Conservation (phyloP, 2,113 vertebrate genomes). For the Sinocyclocheilus anshuiensis region DNA sequence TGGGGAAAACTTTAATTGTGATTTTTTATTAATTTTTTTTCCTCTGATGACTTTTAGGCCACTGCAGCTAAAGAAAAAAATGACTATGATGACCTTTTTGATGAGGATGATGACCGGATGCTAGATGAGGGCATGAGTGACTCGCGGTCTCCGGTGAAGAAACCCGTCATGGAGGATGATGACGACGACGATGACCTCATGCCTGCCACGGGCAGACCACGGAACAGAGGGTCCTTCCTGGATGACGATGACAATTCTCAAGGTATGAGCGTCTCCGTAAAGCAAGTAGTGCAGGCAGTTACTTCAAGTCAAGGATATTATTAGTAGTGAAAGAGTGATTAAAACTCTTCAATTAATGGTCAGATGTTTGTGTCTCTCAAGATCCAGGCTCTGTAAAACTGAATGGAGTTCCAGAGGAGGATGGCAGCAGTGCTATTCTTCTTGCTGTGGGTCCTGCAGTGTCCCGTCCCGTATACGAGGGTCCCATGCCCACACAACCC, state of each 20-base stretch:
- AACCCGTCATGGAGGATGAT: conserved; percentile 62
- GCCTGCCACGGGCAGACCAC: conserved; percentile 71
- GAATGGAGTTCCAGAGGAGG: conserved; percentile 69
- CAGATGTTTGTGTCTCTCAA: conserved; percentile 52
- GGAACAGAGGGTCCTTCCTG: conserved; percentile 76
- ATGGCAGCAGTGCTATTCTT: conserved; percentile 60
- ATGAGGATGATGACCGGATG: conserved; percentile 81
- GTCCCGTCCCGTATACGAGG: conserved; percentile 80
- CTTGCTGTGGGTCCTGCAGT: conserved; percentile 58
- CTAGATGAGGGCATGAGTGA: conserved; percentile 78
- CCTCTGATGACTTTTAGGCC: conserved; percentile 27
- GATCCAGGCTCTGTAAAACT: conserved; percentile 80
- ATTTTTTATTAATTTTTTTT: neutral
- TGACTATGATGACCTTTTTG: conserved; percentile 86
- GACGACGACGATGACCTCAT: conserved; percentile 78
- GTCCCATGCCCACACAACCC: conserved; percentile 84
- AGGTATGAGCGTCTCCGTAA: conserved; percentile 72
- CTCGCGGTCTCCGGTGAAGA: conserved; percentile 74
- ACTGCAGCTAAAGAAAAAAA: conserved; percentile 56
- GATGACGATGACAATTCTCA: conserved; percentile 90
- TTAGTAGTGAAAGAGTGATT: neutral
- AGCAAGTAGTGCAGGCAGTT: neutral
- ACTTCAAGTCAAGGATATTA: neutral
- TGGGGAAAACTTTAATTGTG: neutral
- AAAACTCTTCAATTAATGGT: neutral